These are phyloP conservation scores for Lepus europaeus DNA, from an alignment of 2,113 vertebrate species.

Conservation along the genomic window DNA sequence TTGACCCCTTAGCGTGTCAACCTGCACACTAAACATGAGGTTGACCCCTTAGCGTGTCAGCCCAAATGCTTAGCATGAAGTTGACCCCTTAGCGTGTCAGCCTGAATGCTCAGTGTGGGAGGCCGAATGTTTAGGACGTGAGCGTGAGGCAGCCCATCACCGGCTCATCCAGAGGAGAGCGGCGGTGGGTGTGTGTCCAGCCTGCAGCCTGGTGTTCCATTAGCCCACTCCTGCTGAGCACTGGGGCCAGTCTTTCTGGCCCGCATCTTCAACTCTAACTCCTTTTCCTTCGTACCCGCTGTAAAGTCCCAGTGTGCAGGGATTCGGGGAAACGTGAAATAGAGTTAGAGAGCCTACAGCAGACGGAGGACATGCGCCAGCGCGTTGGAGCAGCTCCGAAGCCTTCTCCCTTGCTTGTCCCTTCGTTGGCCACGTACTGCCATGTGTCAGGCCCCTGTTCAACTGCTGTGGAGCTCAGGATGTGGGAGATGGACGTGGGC, in stretches of 20 bases:
- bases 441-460: not conserved
- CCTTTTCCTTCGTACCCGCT: not conserved
- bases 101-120: too few species aligned
- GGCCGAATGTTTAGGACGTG: too few species aligned
- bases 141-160: too few species aligned
- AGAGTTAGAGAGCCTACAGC: not conserved
- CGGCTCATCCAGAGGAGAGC: not conserved
- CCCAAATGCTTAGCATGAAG: too few species aligned
- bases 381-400: rapidly evolving
- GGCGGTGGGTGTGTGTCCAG: not conserved
- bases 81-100: too few species aligned
- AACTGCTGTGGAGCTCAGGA: too few species aligned
- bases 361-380: not conserved
- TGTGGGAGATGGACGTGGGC: not conserved
- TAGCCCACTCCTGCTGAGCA: not conserved
- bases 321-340: not conserved
- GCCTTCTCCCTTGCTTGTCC: not conserved
- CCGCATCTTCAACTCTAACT: not conserved
- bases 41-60: too few species aligned
- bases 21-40: rapidly evolving
- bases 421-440: not conserved
- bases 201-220: not conserved
- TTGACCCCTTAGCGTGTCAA: too few species aligned
- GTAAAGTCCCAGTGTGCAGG: not conserved
- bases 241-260: not conserved